Evolutionary conservation across 2,888 invertebrate species (phyloP).

Genomic region (Philaethria dido): DNA sequence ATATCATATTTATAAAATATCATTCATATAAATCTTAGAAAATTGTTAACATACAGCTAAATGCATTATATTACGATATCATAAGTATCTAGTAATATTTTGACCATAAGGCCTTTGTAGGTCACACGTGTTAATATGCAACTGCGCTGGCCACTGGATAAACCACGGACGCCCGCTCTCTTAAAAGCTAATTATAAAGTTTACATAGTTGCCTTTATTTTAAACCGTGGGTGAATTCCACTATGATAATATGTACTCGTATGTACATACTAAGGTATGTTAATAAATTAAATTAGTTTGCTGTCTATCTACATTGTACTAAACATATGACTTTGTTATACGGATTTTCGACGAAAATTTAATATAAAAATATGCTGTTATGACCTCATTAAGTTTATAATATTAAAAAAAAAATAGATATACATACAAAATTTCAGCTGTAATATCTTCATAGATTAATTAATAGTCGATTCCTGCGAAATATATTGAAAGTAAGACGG

Average conservation of each 20-base stretch:
- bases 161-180: constrained; percentile 37
- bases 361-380: not conserved
- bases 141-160: constrained; percentile 33
- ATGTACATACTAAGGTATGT: constrained; percentile 1
- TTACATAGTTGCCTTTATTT: constrained; percentile 28
- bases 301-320: not conserved
- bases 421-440: too few species aligned
- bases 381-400: not conserved
- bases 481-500: too few species aligned
- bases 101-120: constrained; percentile 43
- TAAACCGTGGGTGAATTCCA: constrained; percentile 11
- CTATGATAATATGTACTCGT: not conserved
- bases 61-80: constrained; percentile 19
- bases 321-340: not conserved
- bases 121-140: constrained; percentile 48
- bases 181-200: constrained; percentile 22
- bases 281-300: constrained; percentile 14
- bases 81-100: constrained; percentile 31
- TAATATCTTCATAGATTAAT: too few species aligned
- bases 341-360: not conserved
- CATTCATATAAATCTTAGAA: not conserved
- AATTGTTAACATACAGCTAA: not conserved
- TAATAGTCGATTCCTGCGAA: not conserved
- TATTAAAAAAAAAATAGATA: too few species aligned
- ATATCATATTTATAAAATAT: not conserved